Evolutionary conservation across 2,888 invertebrate species (phyloP), one percentile per base, ranked within the genome.

Genomic region (Tiliacea aurago): DNA sequence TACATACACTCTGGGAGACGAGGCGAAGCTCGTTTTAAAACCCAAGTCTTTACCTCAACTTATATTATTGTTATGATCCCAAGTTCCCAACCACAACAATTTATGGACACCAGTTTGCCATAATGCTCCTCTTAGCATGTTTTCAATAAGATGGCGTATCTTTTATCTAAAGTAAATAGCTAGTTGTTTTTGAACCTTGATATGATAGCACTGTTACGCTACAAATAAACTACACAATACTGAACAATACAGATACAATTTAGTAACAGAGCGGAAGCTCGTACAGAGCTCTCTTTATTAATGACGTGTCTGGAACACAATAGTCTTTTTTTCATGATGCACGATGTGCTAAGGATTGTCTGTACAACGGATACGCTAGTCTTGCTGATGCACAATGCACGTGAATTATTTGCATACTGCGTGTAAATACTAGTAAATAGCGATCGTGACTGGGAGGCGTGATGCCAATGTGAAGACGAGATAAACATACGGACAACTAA

Each of bases 371-470:
- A 86, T 81, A 74, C 74, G 28, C 49, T 70, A 70, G 66, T 74
- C 73, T 86, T 76, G 79, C 85, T 80, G 73, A 83, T 83, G 74
- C 73, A 84, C 82, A 83, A 83, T 84, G 80, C 86, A 86, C 82
- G 83, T 83, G 75, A 83, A 33, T 37, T 80, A 86, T 88, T 88
- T 85, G 85, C 87, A 90, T 88, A 80, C 76, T 67, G 68, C 85
- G 80, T 86, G 85, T 84, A 83, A 84, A 77, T 83, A 84, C 79
- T 87, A 61, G 70, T 86, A 88, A 89, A 89, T 83, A 84, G 70
- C 63, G 72, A 86, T 90, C 91, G 91, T 91, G 90, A 91, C 87
- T 78, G 28, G 76, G 51, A 81, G 78, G 76, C 85, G 86, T 88
- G 89, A 87, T 87, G 73, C 75, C 66, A 87, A 81, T 81, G 77